Percentiles rank a stretch among this genome's conserved stretches.
phyloP scores from a whole-genome alignment of 2,113 vertebrate genomes.

The Prietella phreatophila region DNA sequence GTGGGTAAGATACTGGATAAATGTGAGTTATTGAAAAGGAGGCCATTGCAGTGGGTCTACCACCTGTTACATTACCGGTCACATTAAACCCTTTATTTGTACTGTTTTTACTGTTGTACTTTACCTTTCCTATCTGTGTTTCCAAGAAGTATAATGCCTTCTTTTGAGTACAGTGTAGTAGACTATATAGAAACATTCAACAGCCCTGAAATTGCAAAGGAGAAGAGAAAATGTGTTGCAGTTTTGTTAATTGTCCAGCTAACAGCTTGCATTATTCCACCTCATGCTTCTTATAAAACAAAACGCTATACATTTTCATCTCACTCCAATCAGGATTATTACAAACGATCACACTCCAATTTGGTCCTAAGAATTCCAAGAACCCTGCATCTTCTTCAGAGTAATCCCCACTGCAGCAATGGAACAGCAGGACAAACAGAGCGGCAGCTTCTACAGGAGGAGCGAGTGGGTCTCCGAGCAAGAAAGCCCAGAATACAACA shows the following conservation, averaged over 20 bases:
- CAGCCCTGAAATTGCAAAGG: neutral
- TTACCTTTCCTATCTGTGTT: neutral
- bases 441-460: neutral
- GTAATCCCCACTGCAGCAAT: neutral
- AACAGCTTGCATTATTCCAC: conserved; percentile 9
- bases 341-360: conserved; percentile 2
- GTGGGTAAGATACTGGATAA: neutral
- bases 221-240: neutral
- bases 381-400: neutral
- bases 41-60: neutral
- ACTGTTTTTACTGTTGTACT: neutral
- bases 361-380: neutral
- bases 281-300: conserved; percentile 1
- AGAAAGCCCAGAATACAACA: conserved; percentile 16
- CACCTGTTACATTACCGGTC: no score
- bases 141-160: neutral
- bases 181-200: neutral
- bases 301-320: neutral
- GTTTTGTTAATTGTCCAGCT: neutral
- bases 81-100: neutral
- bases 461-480: neutral
- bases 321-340: conserved; percentile 16
- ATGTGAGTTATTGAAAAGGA: neutral
- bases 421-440: neutral
- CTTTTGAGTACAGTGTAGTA: neutral